These are phyloP conservation scores for Cetoscarus ocellatus DNA, from an alignment of 2,797 vertebrate species.

Conservation along the genomic window DNA sequence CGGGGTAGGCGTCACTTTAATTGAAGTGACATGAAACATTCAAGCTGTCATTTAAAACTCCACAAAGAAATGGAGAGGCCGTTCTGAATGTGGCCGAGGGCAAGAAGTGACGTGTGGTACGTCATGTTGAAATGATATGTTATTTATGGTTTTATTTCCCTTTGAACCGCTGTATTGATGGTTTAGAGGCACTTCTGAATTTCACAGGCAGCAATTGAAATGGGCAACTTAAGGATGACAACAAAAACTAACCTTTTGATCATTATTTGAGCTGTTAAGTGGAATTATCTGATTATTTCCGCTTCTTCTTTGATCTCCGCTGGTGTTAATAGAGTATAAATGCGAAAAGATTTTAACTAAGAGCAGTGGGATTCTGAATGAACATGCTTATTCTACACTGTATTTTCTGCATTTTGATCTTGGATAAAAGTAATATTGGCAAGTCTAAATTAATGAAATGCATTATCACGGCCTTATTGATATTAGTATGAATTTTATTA, in stretches of 20 bases:
- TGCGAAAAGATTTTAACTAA: no score
- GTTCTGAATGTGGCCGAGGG: neutral
- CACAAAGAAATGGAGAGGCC: neutral
- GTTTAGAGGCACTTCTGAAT: neutral
- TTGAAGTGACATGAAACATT: constrained; percentile 5
- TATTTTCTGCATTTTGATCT: no score
- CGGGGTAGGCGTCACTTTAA: neutral
- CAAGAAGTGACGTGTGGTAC: neutral
- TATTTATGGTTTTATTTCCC: neutral
- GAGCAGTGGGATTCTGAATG: no score
- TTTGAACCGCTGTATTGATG: neutral
- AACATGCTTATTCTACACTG: no score
- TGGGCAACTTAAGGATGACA: neutral
- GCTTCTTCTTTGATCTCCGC: no score
- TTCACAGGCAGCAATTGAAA: neutral
- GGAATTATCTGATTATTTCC: no score
- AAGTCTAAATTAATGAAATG: no score
- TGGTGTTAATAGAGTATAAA: no score
- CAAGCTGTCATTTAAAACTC: neutral
- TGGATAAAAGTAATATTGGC: no score
- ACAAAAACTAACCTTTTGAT: neutral
- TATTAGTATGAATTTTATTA: no score
- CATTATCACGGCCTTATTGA: no score
- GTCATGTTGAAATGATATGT: neutral
- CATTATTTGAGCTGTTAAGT: no score